Base-by-base conservation (phyloP, 2,797 vertebrate genomes). In the Champsocephalus gunnari region DNA sequence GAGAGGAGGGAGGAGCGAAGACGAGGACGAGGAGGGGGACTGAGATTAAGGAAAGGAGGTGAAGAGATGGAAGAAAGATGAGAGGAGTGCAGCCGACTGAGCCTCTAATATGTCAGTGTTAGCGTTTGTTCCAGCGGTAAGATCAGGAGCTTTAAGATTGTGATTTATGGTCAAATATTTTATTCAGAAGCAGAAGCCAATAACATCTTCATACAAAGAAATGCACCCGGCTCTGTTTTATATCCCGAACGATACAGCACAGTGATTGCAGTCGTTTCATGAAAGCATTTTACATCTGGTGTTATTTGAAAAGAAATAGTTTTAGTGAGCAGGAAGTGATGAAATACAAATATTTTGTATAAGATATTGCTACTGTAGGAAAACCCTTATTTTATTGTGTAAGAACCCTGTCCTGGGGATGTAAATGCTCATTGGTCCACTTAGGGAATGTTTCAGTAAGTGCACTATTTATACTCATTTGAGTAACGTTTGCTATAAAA, bases 21-120 rank as follows among this genome's bases (percentile, higher is more conserved):
- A 77, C 67, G 71, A 28, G 28, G 24, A 28, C 3, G 24, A 77
- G 50, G 63, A 41, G n/a, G 72, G 51, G 58, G 54, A 8, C 57
- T 47, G 34, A 69, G 79, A 66, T 73, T 66, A 79, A 79, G 54
- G 55, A 73, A 85, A 84, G 73, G 65, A 79, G 75, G 65, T 78
- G 78, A 86, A 60, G 75, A 71, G 69, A 86, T 66, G 43, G 70
- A 83, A 81, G 81, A 77, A 81, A 75, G 71, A 85, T 85, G 74
- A 65, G 78, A 66, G 56, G 61, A 76, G 57, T n/a, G 62, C 17
- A 11, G 72, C 66, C 19, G 61, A 65, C 24, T 53, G 21, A 72
- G 62, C 64, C 50, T 49, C 17, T 84, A 55, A 72, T 83, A 58
- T 47, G 71, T 87, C 74, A 80, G 57, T 14, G 28, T 28, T 28